These are phyloP conservation scores for Triplophysa bombifrons DNA, from an alignment of 2,797 vertebrate genomes.

Conservation along the genomic window DNA sequence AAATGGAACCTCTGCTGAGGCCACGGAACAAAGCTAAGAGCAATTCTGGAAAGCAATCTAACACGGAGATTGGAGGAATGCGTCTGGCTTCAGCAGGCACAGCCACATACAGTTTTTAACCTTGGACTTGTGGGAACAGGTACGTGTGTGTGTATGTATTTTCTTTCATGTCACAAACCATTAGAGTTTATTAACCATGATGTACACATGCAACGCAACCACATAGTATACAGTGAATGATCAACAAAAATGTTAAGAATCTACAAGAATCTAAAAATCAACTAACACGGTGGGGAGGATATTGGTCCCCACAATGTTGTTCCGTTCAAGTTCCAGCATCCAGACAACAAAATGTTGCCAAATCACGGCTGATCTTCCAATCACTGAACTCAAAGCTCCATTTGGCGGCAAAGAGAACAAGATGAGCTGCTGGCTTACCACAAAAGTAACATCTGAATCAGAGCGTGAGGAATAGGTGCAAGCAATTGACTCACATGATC, in stretches of 20 bases:
- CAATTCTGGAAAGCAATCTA: conserved; percentile 64
- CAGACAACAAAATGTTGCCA: neutral
- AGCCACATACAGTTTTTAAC: conserved; percentile 31
- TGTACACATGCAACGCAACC: neutral
- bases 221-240: neutral
- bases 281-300: neutral
- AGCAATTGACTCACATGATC: conserved; percentile 17
- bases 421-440: neutral
- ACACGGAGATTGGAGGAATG: conserved; percentile 50
- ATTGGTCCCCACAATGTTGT: no score
- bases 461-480: conserved; percentile 11
- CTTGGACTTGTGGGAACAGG: conserved; percentile 10
- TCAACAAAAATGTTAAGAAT: neutral
- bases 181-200: conserved; percentile 5
- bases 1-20: conserved; percentile 15
- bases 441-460: conserved; percentile 8
- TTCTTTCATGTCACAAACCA: neutral
- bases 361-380: neutral
- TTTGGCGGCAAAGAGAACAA: neutral
- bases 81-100: conserved; percentile 24
- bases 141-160: neutral
- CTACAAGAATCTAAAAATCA: neutral
- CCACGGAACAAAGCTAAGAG: conserved; percentile 47
- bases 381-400: conserved; percentile 25
- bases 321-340: neutral